These are phyloP conservation scores for Danaus plexippus DNA, from an alignment of 1,140 invertebrate genomes.

Conservation along the genomic window DNA sequence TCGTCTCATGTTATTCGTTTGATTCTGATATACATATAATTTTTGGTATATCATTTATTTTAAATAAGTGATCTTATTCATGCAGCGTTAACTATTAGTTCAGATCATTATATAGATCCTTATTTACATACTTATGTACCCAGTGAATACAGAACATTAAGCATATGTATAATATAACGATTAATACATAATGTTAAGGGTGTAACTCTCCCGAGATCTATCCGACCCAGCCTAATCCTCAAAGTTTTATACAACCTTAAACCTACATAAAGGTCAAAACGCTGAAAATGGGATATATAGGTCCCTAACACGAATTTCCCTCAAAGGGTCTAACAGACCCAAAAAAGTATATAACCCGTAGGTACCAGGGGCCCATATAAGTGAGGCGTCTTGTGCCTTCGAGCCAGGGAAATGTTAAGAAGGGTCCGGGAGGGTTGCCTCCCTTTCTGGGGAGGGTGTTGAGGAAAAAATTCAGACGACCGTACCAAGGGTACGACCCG, in stretches of 20 bases:
- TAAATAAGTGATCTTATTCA: too few relatives aligned
- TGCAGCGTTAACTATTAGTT: too few relatives aligned
- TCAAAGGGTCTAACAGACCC: slow-evolving; percentile 62
- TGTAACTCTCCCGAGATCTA: slow-evolving; percentile 23
- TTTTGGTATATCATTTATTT: too few relatives aligned
- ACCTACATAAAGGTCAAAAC: slow-evolving; percentile 49
- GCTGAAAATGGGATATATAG: slow-evolving; percentile 58
- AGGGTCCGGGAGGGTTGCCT: slow-evolving; percentile 57
- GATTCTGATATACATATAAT: too few relatives aligned
- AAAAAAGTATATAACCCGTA: slow-evolving; percentile 68
- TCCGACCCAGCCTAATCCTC: slow-evolving; percentile 23
- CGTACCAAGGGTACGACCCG: slow-evolving; percentile 62
- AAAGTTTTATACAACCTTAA: slow-evolving; percentile 34
- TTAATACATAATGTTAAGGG: slow-evolving; percentile 25
- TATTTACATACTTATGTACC: too few relatives aligned
- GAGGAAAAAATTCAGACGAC: slow-evolving; percentile 67
- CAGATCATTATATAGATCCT: too few relatives aligned
- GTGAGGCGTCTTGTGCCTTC: slow-evolving; percentile 61
- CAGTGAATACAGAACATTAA: too few relatives aligned
- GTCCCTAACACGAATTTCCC: slow-evolving; percentile 49
- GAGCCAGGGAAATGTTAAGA: slow-evolving; percentile 67
- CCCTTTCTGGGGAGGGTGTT: slow-evolving; percentile 47
- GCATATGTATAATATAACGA: slow-evolving; percentile 13
- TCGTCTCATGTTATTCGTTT: too few relatives aligned
- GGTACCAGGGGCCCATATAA: slow-evolving; percentile 64